Percentiles rank a stretch among this genome's conserved stretches.
These are phyloP conservation scores for Glossosoma conforme DNA, from an alignment of 1,140 invertebrate species.

Conservation along the genomic window DNA sequence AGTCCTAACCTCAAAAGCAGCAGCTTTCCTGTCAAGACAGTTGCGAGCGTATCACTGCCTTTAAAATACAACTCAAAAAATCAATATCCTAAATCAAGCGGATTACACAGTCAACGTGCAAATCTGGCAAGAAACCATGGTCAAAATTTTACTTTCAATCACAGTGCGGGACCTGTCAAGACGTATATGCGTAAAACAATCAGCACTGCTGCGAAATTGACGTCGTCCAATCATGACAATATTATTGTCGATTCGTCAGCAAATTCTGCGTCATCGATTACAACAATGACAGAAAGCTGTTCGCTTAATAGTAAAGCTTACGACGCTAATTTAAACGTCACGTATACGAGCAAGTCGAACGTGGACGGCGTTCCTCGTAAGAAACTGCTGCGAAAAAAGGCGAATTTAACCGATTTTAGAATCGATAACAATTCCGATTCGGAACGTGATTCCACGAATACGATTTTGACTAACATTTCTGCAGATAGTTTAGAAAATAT, in stretches of 20 bases:
- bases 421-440: constrained; percentile 34
- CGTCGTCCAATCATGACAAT: constrained; percentile 6
- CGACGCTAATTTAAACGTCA: constrained; percentile 34
- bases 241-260: constrained; percentile 6
- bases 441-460: constrained; percentile 46
- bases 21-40: no score
- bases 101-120: constrained; percentile 13
- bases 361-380: constrained; percentile 36
- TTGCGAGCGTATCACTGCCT: no score
- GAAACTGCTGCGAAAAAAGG: constrained; percentile 44
- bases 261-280: constrained; percentile 41
- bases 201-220: background rate
- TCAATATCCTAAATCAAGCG: constrained; percentile 10
- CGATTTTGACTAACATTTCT: constrained; percentile 47
- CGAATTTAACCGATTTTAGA: constrained; percentile 36
- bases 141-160: constrained; percentile 12
- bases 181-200: constrained; percentile 16
- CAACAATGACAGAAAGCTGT: constrained; percentile 44
- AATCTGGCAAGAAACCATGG: constrained; percentile 26
- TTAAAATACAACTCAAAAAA: no score
- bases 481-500: constrained; percentile 43
- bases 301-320: constrained; percentile 41
- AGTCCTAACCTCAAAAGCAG: no score
- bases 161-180: constrained; percentile 12
- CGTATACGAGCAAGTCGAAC: constrained; percentile 8